Percentiles rank a stretch among this genome's conserved stretches.
Conservation (phyloP, 1,140 invertebrate species). For the Radopholus similis region DNA sequence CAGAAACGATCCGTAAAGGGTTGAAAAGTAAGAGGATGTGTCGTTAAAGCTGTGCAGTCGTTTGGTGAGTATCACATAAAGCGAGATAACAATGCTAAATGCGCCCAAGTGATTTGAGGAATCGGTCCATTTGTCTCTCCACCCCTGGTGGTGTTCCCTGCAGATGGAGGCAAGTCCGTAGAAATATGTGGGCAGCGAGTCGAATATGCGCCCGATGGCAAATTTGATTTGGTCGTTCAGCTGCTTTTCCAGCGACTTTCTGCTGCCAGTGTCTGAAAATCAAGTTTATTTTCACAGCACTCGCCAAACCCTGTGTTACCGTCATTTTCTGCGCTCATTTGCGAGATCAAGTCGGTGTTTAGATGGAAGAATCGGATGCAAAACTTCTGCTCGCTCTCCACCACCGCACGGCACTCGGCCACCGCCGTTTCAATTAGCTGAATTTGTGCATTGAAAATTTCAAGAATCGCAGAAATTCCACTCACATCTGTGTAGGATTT, state of each 20-base stretch:
- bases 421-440: conserved; percentile 74
- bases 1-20: conserved; percentile 79
- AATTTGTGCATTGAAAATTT: not conserved
- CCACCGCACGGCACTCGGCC: conserved; percentile 82
- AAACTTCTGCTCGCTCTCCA: conserved; percentile 89
- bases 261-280: conserved; percentile 27
- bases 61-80: conserved; percentile 79
- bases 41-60: conserved; percentile 86
- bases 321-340: conserved; percentile 28
- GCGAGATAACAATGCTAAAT: conserved; percentile 82
- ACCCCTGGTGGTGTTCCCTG: conserved; percentile 35
- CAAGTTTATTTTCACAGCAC: not conserved
- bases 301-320: conserved; percentile 26
- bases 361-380: conserved; percentile 88
- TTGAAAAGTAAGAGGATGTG: conserved; percentile 82
- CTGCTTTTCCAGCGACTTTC: conserved; percentile 69
- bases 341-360: conserved; percentile 64
- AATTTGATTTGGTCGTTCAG: conserved; percentile 52
- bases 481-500: conserved; percentile 25
- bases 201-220: conserved; percentile 48
- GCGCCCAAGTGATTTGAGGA: not conserved
- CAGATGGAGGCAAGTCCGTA: conserved; percentile 37
- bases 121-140: not conserved
- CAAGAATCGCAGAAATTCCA: conserved; percentile 4
- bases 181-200: conserved; percentile 43